Conservation (phyloP, 2,888 invertebrate genomes). For the Heteromurus nitidus region DNA sequence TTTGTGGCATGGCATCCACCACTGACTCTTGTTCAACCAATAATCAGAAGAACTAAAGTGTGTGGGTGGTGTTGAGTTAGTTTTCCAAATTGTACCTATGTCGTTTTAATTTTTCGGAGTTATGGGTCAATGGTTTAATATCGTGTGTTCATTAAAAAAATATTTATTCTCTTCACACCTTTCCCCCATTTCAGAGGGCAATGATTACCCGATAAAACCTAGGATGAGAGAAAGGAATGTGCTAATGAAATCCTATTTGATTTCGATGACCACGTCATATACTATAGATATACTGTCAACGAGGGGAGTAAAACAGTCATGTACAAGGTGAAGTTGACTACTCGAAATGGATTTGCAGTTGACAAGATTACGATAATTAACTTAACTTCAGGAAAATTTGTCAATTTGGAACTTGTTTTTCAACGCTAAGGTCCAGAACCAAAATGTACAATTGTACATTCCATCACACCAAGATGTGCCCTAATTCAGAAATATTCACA, state of each 20-base stretch:
- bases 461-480: too few species aligned
- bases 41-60: slow-evolving; percentile 26
- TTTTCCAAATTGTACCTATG: slow-evolving; percentile 15
- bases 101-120: not conserved
- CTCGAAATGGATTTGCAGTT: too few species aligned
- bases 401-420: too few species aligned
- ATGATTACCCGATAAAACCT: not conserved
- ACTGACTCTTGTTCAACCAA: not conserved
- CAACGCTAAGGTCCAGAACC: too few species aligned
- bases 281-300: too few species aligned
- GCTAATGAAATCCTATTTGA: slow-evolving; percentile 12
- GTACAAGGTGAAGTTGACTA: too few species aligned
- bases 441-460: too few species aligned
- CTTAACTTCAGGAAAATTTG: too few species aligned
- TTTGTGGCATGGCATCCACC: not conserved
- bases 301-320: too few species aligned
- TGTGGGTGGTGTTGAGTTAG: slow-evolving; percentile 4
- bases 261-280: slow-evolving; percentile 44
- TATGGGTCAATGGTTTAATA: slow-evolving; percentile 2
- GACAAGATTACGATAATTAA: slow-evolving; percentile 45
- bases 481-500: too few species aligned
- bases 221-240: not conserved
- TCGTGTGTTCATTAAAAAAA: too few species aligned
- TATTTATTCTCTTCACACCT: slow-evolving; percentile 24
- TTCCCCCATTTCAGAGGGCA: not conserved